Evolutionary conservation across 2,797 vertebrate genomes (phyloP), one percentile per base, ranked within the genome.

Genomic region (Salarias fasciatus): DNA sequence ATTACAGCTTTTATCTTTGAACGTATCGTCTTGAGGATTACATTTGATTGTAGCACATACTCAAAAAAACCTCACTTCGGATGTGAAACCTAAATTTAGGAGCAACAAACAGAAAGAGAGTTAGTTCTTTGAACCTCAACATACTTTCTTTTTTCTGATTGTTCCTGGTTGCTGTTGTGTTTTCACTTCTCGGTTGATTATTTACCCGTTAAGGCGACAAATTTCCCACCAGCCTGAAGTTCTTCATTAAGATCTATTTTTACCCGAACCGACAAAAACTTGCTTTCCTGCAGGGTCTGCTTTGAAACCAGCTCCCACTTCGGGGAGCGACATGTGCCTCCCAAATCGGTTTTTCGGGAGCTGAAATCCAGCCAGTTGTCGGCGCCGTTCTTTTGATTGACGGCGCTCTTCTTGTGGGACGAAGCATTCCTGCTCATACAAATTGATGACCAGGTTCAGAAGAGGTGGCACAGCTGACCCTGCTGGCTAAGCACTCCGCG

Each of bases 401-500:
- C 83, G 79, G 77, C 12, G 0, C 3, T 9, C 24, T 63, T 15
- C 57, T 62, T 44, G 24, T 4, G 5, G 42, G 53, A 55, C 12
- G 33, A 14, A 42, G 47, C 1, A 41, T 37, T 48, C 29, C 37
- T 5, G 61, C 74, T 83, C 80, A 75, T 79, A 63, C 69, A 86
- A 73, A 85, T 64, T 69, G 68, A 75, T 41, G 79, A 75, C 58
- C 59, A 35, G 80, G 58, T 79, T 82, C 73, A 59, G 57, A 80
- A 69, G 69, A 85, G 72, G 72, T 77, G 77, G 76, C 69, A 72
- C 12, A 11, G 11, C 63, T 80, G 86, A 88, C 81, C 18, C 77
- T 82, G 81, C 82, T 81, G 76, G 80, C 71, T 71, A 71, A 81
- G 82, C 86, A 71, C 69, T 80, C 60, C 74, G 59, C 2, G 4